Evolutionary conservation across 2,888 invertebrate genomes (phyloP), one percentile per base, ranked within the genome.

Genomic region (Ochropacha duplaris): DNA sequence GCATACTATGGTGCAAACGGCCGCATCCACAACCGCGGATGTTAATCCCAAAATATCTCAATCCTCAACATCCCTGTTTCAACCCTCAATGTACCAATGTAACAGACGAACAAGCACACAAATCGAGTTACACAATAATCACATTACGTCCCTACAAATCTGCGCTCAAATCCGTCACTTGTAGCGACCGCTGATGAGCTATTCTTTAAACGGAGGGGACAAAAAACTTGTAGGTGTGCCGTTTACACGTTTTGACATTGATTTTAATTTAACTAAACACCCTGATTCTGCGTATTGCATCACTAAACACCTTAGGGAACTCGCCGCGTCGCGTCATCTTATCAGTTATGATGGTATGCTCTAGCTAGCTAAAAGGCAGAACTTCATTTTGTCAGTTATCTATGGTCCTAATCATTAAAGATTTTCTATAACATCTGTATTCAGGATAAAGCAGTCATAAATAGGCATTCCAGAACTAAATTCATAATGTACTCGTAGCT

Each of bases 91-190:
- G 22, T 9, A 22, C 5, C 52, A 31, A n/a, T n/a, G n/a, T n/a
- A n/a, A 34, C 24, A 26, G 34, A 22, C 52, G 52, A 52, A 31
- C 52, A 52, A 60, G 58, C 68, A 65, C 65, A 63, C 75, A 81
- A 86, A 86, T 83, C 80, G 70, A 82, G 83, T 88, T 86, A 87
- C 62, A 59, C 56, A 39, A 71, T 88, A 87, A 88, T 83, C 75
- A 69, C 61, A 79, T 88, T 84, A 88, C 63, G 61, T 71, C 79
- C 79, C 78, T 70, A 72, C 60, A 67, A 68, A 73, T 71, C 68
- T 70, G 68, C 64, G 68, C 66, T 71, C 67, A 63, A 77, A 78
- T 71, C 80, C 78, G 76, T 72, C 78, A 75, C 78, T 78, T 78
- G 79, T 73, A 70, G 44, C 44, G 44, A 66, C 72, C 73, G 68